A percentile compares a stretch with the other conserved stretches of the same genome.
Evolutionary conservation across 2,797 vertebrate genomes (phyloP).

Genomic region (Protosalanx chinensis): DNA sequence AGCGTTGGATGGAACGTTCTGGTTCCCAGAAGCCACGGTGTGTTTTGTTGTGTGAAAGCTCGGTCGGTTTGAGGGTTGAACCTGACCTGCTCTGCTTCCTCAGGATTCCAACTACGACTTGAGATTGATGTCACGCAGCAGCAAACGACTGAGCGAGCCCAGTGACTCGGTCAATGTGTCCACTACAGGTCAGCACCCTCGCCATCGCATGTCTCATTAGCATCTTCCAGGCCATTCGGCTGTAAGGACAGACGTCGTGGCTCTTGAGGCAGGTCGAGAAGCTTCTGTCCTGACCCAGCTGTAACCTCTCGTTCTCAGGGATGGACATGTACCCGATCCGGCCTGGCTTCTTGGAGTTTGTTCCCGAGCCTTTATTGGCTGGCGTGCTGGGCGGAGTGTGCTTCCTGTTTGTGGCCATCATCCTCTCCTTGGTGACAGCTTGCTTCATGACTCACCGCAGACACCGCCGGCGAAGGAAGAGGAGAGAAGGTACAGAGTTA

Average conservation of each 20-base stretch:
- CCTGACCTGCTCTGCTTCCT: slow-evolving; percentile 10
- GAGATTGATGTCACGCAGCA: slow-evolving; percentile 84
- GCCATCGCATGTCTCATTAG: not conserved
- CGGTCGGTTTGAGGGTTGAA: not conserved
- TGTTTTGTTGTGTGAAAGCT: not conserved
- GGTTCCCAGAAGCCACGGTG: not conserved
- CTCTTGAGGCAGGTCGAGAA: not conserved
- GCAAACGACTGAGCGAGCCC: slow-evolving; percentile 82
- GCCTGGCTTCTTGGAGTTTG: slow-evolving; percentile 80
- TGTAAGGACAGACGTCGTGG: not conserved
- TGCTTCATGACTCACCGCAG: slow-evolving; percentile 85
- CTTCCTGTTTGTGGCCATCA: slow-evolving; percentile 86
- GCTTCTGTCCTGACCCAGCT: not conserved
- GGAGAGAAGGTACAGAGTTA: slow-evolving; percentile 67
- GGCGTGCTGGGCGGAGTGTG: slow-evolving; percentile 89
- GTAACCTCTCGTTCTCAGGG: slow-evolving; percentile 64
- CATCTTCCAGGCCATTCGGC: not conserved
- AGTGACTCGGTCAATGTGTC: slow-evolving; percentile 86
- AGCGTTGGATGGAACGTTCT: not conserved
- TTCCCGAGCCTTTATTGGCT: slow-evolving; percentile 86
- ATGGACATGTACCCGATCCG: slow-evolving; percentile 88
- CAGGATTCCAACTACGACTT: slow-evolving; percentile 90
- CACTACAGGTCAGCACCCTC: slow-evolving; percentile 76
- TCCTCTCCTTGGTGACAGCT: slow-evolving; percentile 84
- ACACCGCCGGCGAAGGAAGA: slow-evolving; percentile 62